Evolutionary conservation across 2,113 vertebrate genomes (phyloP).

Genomic region (Megaleporinus macrocephalus): DNA sequence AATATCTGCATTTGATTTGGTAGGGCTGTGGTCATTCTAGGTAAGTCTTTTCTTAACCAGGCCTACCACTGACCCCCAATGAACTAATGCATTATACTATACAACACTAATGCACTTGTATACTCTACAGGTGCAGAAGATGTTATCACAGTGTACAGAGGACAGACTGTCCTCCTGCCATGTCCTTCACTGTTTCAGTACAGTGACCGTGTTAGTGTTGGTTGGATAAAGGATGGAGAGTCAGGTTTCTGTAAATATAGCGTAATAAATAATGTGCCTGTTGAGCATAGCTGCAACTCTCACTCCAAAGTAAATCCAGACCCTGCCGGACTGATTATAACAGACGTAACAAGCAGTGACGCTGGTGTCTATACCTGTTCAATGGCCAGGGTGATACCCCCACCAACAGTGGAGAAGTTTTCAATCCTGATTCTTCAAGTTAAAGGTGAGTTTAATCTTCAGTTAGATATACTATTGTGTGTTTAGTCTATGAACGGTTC

Average conservation of each 20-base stretch:
- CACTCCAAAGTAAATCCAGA: not conserved
- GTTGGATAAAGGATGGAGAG: slow-evolving; percentile 18
- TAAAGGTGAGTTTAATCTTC: slow-evolving; percentile 18
- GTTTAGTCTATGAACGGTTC: too few relatives aligned
- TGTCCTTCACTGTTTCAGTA: not conserved
- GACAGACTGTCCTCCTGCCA: slow-evolving; percentile 23
- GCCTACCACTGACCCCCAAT: too few relatives aligned
- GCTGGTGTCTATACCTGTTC: slow-evolving; percentile 54
- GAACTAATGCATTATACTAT: too few relatives aligned
- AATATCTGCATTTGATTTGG: too few relatives aligned
- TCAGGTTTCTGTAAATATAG: slow-evolving; percentile 16
- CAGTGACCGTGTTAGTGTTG: not conserved
- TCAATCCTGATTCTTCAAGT: slow-evolving; percentile 27
- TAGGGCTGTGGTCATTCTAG: too few relatives aligned
- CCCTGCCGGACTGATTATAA: slow-evolving; percentile 6
- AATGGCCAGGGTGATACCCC: slow-evolving; percentile 12
- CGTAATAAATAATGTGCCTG: rapidly evolving
- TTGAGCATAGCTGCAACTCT: not conserved
- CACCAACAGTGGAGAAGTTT: slow-evolving; percentile 6
- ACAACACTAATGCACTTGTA: not conserved
- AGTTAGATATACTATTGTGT: too few relatives aligned
- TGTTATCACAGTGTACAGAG: not conserved
- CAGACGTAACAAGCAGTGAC: slow-evolving; percentile 21
- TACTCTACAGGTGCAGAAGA: slow-evolving; percentile 13
- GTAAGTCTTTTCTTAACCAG: too few relatives aligned